Percentiles rank a stretch among this genome's conserved stretches.
Conservation (phyloP, 2,113 vertebrate species). For the Cyprinodon variegatus region DNA sequence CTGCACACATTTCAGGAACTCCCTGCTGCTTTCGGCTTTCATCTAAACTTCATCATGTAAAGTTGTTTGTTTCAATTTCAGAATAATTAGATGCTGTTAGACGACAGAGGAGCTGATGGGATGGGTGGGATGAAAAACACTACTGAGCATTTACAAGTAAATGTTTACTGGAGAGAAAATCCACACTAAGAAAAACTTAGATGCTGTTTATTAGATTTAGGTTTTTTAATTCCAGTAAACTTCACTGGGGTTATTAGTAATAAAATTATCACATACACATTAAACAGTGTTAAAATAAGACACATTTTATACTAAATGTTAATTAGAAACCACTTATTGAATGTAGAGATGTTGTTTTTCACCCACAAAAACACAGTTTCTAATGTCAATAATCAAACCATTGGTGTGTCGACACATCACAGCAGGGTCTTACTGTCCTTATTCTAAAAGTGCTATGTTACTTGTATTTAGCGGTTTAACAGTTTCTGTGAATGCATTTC, state of each 20-base stretch:
- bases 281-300: not conserved
- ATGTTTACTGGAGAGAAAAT: not conserved
- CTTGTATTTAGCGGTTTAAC: too few relatives aligned
- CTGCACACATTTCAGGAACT: constrained; percentile 45
- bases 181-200: not conserved
- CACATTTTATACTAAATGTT: not conserved
- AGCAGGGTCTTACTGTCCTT: not conserved
- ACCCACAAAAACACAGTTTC: not conserved
- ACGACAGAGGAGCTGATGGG: constrained; percentile 6
- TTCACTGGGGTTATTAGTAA: not conserved
- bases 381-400: not conserved
- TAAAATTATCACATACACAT: not conserved
- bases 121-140: not conserved
- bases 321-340: not conserved
- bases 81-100: constrained; percentile 40
- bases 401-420: not conserved
- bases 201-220: not conserved
- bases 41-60: constrained; percentile 50
- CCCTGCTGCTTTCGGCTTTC: constrained; percentile 56
- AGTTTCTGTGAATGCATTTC: too few relatives aligned
- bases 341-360: not conserved
- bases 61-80: constrained; percentile 18
- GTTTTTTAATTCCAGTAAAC: not conserved
- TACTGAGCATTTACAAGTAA: not conserved
- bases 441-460: not conserved